phyloP scores from a whole-genome alignment of 2,113 vertebrate genomes.

The Platichthys flesus region DNA sequence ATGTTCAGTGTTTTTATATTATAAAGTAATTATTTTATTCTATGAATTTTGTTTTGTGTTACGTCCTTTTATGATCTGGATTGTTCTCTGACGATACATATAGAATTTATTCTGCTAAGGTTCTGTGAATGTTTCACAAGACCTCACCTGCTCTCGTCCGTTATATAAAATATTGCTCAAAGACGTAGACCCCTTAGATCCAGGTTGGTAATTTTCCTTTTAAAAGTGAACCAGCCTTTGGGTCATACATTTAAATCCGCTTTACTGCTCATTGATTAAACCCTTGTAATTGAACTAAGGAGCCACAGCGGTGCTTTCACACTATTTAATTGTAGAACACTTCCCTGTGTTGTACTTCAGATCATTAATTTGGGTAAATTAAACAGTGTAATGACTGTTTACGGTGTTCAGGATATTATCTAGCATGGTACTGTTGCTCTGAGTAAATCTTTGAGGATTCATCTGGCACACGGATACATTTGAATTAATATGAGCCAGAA shows the following conservation, averaged over 20 bases:
- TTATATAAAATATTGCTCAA: no score
- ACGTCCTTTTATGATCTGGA: background rate
- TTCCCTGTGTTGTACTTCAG: slow-evolving; percentile 36
- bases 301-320: slow-evolving; percentile 33
- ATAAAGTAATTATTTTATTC: background rate
- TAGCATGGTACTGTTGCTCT: slow-evolving; percentile 1
- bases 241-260: background rate
- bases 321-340: slow-evolving; percentile 26
- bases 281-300: background rate
- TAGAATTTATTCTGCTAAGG: no score
- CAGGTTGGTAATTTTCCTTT: background rate
- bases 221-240: background rate
- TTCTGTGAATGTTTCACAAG: no score
- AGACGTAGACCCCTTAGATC: background rate
- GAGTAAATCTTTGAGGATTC: slow-evolving; percentile 13
- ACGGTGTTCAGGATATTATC: background rate
- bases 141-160: no score
- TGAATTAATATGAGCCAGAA: background rate
- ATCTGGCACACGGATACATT: background rate
- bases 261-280: slow-evolving; percentile 50
- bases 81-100: no score
- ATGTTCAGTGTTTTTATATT: background rate
- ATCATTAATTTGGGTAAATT: slow-evolving; percentile 13
- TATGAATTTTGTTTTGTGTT: background rate
- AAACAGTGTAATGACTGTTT: background rate